phyloP scores from a whole-genome alignment of 2,888 invertebrate species.

The Platerodrilus igneus region DNA sequence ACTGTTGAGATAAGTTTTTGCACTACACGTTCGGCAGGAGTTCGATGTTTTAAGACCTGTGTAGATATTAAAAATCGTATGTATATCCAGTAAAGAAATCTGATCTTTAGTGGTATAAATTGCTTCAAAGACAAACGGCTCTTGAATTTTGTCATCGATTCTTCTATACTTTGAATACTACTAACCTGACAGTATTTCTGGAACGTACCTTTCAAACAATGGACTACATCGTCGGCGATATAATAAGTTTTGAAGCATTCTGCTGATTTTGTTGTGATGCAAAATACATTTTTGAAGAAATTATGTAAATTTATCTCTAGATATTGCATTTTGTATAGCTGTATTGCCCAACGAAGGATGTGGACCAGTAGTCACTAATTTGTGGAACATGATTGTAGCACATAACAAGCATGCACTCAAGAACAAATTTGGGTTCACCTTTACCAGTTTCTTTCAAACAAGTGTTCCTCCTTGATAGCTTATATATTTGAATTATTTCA shows the following conservation, averaged over 20 bases:
- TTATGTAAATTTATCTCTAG: slow-evolving; percentile 10
- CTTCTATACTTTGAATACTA: slow-evolving; percentile 13
- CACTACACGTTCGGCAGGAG: no score
- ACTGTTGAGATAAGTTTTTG: no score
- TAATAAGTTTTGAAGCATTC: slow-evolving; percentile 14
- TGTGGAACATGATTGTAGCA: slow-evolving; percentile 16
- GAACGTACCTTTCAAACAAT: slow-evolving; percentile 14
- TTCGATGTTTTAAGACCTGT: no score
- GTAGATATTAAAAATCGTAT: slow-evolving; percentile 17
- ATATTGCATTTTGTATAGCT: slow-evolving; percentile 13
- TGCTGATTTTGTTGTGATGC: slow-evolving; percentile 11
- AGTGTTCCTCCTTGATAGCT: not conserved
- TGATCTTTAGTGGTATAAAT: slow-evolving; percentile 10
- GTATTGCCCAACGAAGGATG: slow-evolving; percentile 14
- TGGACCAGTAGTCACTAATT: slow-evolving; percentile 15
- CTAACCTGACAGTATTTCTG: slow-evolving; percentile 10
- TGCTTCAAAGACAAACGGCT: slow-evolving; percentile 13
- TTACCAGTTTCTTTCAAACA: slow-evolving; percentile 11
- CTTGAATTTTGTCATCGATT: slow-evolving; percentile 18
- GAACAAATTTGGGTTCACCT: slow-evolving; percentile 10
- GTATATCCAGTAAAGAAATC: slow-evolving; percentile 7
- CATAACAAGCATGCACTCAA: slow-evolving; percentile 12
- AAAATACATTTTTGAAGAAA: slow-evolving; percentile 15
- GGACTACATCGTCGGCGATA: slow-evolving; percentile 9
- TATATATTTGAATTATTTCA: slow-evolving; percentile 6